These are phyloP conservation scores for Lamellibrachia luymesi DNA, from an alignment of 1,140 invertebrate genomes.

Conservation along the genomic window DNA sequence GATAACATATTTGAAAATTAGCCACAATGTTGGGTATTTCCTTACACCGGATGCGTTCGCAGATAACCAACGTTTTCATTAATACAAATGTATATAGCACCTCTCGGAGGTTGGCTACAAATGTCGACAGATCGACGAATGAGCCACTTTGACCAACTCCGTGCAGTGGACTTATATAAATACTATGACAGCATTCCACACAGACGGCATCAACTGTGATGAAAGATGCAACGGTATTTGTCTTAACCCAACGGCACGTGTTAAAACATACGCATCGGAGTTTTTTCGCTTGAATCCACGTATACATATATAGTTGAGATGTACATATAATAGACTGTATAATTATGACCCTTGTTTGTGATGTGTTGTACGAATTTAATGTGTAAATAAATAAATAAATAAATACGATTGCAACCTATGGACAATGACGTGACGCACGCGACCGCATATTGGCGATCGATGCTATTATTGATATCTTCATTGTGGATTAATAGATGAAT, in stretches of 20 bases:
- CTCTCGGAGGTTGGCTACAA: not conserved
- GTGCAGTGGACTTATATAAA: too few species aligned
- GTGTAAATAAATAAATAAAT: constrained; percentile 11
- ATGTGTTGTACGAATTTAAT: constrained; percentile 9
- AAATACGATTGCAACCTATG: not conserved
- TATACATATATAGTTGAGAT: not conserved
- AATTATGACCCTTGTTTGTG: not conserved
- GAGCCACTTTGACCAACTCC: not conserved
- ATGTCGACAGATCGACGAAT: not conserved
- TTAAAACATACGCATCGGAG: not conserved
- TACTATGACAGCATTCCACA: not conserved
- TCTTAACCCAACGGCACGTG: not conserved
- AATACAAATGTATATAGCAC: not conserved
- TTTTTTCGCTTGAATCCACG: not conserved
- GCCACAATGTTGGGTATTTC: not conserved
- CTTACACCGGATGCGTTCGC: not conserved
- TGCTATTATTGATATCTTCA: too few species aligned
- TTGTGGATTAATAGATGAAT: too few species aligned
- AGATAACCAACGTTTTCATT: not conserved
- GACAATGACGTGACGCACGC: not conserved
- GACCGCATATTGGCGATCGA: not conserved
- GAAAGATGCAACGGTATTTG: not conserved
- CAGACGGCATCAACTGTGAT: not conserved
- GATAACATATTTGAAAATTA: not conserved
- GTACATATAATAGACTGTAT: not conserved